Base-by-base conservation (phyloP, 1,140 invertebrate genomes). In the Uloborus diversus region DNA sequence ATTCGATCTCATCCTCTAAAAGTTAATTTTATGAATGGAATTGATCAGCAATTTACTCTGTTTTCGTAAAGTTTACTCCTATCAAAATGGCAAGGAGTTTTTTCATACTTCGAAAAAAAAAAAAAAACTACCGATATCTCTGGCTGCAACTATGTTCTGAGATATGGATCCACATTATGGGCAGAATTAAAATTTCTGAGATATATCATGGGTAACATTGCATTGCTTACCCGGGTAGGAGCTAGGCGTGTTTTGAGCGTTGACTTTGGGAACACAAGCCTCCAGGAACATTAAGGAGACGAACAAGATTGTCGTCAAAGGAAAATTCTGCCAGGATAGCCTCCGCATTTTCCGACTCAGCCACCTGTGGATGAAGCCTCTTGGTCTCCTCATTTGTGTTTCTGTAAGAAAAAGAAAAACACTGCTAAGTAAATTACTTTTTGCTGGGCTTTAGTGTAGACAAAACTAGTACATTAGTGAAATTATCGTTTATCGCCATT, bases 191-290 rank as follows among this genome's bases (percentile, higher is more conserved):
- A 9, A 42, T 27, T 59, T 59, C 27, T 2, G 25, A 59, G 23
- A 61, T 2, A 3, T 11, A 32, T 3, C 3, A 27, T 4, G 0
- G 30, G 61, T 20, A 64, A 23, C 0, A 27, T 27, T 13, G 33
- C 7, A 69, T 7, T 33, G 33, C 61, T 66, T 66, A 78, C 73
- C 25, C n/a, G 73, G 42, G 53, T 33, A 56, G 4, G 28, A 49
- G 20, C 47, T 9, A 20, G 73, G 62, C 25, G 73, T 78, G 30
- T 65, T 78, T 78, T 78, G 73, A 65, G 73, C 73, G 13, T 13
- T 78, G 42, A 57, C 73, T 73, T 73, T 49, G 0, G 57, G 59
- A 13, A 73, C 25, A 35, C 56, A 49, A 27, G 23, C n/a, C 23
- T 65, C 49, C 28, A 78, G 61, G 47, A 37, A 78, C 32, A 78